Conservation (phyloP, 2,797 vertebrate species). For the Sciurus vulgaris region DNA sequence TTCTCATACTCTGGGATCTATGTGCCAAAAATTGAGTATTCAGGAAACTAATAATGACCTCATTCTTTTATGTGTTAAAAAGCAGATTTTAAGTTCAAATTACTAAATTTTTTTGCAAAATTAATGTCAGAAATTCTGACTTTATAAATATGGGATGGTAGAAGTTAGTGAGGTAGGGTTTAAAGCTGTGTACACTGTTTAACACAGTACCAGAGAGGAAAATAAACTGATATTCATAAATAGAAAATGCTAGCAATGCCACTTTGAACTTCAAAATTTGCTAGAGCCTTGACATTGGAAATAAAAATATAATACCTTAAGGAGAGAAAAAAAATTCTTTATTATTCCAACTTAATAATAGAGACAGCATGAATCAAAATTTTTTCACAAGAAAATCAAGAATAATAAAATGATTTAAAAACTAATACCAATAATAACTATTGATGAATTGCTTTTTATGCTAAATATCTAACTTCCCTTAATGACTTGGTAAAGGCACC, state of each 20-base stretch:
- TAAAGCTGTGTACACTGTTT: background rate
- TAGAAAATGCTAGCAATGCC: background rate
- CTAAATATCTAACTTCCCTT: background rate
- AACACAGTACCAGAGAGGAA: background rate
- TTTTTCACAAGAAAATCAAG: background rate
- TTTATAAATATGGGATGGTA: background rate
- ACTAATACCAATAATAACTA: background rate
- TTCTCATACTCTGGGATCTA: background rate
- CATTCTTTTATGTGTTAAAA: background rate
- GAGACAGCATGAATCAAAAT: slow-evolving; percentile 30
- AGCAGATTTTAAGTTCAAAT: background rate
- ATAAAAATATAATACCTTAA: background rate
- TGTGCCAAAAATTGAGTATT: background rate
- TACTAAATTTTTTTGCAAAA: slow-evolving; percentile 3
- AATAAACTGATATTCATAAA: slow-evolving; percentile 11
- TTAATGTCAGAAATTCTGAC: background rate
- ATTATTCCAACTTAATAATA: background rate
- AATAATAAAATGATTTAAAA: slow-evolving; percentile 4
- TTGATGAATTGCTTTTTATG: background rate
- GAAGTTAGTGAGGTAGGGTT: background rate
- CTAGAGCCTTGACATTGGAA: background rate
- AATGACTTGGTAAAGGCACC: background rate
- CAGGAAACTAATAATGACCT: background rate
- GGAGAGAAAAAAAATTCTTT: slow-evolving; percentile 13
- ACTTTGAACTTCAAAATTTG: slow-evolving; percentile 31